phyloP scores from a whole-genome alignment of 2,888 invertebrate species.

The Cartodere bifasciata region DNA sequence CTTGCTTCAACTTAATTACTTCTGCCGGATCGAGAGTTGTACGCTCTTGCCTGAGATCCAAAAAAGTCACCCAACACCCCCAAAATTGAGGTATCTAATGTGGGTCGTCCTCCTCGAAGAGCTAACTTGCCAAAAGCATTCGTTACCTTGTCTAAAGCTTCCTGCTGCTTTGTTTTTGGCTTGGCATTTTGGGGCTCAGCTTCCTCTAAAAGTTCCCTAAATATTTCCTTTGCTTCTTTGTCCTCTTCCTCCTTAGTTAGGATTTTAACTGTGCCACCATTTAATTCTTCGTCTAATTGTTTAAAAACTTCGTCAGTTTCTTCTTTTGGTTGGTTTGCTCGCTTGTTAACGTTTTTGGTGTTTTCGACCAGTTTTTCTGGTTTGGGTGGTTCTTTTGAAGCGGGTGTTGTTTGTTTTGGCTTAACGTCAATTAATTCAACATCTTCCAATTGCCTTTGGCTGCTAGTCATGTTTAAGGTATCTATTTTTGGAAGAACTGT shows the following conservation, averaged over 20 bases:
- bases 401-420: constrained; percentile 9
- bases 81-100: constrained; percentile 27
- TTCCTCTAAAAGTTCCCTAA: constrained; percentile 29
- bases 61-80: constrained; percentile 30
- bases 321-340: constrained; percentile 14
- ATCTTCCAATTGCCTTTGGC: constrained; percentile 27
- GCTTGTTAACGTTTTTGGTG: constrained; percentile 16
- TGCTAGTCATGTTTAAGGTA: too few relatives aligned
- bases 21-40: constrained; percentile 7
- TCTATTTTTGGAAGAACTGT: too few relatives aligned
- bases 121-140: constrained; percentile 29
- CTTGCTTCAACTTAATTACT: too few relatives aligned
- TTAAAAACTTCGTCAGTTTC: constrained; percentile 23
- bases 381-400: constrained; percentile 10
- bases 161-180: constrained; percentile 20
- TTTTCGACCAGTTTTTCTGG: constrained; percentile 12
- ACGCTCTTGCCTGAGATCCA: constrained; percentile 23
- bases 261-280: constrained; percentile 15
- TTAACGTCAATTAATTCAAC: constrained; percentile 25
- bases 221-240: constrained; percentile 26
- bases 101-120: constrained; percentile 25
- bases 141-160: constrained; percentile 24
- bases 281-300: constrained; percentile 25
- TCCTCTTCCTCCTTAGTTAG: constrained; percentile 21
- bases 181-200: constrained; percentile 17